Conservation (phyloP, 2,797 vertebrate genomes). For the Malacoctenus gilli region DNA sequence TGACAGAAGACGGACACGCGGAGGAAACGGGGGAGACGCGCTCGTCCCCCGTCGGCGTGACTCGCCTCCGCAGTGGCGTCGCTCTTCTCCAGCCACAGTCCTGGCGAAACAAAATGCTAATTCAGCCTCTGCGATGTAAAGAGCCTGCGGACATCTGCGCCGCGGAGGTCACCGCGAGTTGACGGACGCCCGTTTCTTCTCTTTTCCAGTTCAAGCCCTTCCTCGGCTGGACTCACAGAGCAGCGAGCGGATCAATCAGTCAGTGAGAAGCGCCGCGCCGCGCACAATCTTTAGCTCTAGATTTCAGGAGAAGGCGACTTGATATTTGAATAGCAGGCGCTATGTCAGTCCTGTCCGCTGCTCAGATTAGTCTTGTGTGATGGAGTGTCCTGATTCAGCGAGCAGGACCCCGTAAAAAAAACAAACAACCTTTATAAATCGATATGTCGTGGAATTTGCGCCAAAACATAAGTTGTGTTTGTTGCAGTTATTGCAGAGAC, state of each 20-base stretch:
- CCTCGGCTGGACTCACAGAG: constrained; percentile 62
- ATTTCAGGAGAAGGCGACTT: constrained; percentile 7
- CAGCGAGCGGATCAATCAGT: constrained; percentile 39
- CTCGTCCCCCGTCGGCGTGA: constrained; percentile 29
- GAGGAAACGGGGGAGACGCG: constrained; percentile 39
- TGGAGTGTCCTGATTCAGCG: neutral
- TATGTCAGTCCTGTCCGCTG: too few species aligned
- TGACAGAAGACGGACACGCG: constrained; percentile 50
- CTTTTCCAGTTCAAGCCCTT: constrained; percentile 16
- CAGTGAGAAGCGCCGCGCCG: constrained; percentile 12
- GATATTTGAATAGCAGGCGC: too few species aligned
- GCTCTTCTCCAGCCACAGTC: constrained; percentile 23
- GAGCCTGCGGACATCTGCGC: constrained; percentile 15
- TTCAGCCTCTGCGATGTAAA: constrained; percentile 11
- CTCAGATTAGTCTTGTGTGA: constrained; percentile 2
- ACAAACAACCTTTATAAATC: neutral
- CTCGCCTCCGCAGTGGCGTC: constrained; percentile 13
- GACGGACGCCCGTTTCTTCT: constrained; percentile 25
- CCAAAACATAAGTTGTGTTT: constrained; percentile 4
- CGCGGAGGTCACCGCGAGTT: constrained; percentile 27
- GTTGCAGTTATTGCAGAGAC: constrained; percentile 16
- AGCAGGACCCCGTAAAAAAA: neutral
- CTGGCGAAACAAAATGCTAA: constrained; percentile 5
- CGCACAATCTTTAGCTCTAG: constrained; percentile 23
- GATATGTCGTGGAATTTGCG: constrained; percentile 26